A percentile compares a stretch with the other conserved stretches of the same genome.
Conservation (phyloP, 2,113 vertebrate genomes). For the Jacana jacana region DNA sequence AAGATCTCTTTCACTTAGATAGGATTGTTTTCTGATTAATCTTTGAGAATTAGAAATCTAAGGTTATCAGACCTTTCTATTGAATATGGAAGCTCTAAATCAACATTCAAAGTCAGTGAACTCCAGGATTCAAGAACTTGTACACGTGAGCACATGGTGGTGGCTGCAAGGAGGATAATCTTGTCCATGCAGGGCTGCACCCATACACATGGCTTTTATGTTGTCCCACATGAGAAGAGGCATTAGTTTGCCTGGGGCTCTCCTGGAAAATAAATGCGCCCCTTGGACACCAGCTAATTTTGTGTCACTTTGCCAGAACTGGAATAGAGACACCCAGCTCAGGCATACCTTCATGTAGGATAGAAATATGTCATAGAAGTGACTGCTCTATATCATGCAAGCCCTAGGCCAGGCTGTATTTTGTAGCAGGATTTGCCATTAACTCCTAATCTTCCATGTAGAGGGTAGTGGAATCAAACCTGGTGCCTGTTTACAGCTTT, state of each 20-base stretch:
- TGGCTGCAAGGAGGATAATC: background rate
- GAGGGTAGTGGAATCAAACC: background rate
- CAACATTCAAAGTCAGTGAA: background rate
- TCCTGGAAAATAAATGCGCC: background rate
- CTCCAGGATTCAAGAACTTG: background rate
- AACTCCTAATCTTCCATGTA: background rate
- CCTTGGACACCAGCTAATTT: background rate
- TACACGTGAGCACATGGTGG: background rate
- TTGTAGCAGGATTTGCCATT: background rate
- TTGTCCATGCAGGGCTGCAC: background rate
- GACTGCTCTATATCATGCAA: background rate
- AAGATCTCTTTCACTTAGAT: background rate
- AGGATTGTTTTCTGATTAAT: background rate
- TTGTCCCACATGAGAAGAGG: background rate
- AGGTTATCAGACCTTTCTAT: background rate
- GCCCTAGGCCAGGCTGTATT: background rate
- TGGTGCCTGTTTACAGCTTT: background rate
- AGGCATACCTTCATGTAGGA: background rate
- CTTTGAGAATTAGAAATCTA: background rate
- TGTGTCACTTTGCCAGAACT: background rate
- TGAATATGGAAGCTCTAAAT: background rate
- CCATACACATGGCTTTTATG: background rate
- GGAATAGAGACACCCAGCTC: background rate
- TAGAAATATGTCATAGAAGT: background rate
- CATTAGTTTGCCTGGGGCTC: background rate